Conservation (phyloP, 37 sponge, comb jelly and placozoan species). For the Axinella damicornis region DNA sequence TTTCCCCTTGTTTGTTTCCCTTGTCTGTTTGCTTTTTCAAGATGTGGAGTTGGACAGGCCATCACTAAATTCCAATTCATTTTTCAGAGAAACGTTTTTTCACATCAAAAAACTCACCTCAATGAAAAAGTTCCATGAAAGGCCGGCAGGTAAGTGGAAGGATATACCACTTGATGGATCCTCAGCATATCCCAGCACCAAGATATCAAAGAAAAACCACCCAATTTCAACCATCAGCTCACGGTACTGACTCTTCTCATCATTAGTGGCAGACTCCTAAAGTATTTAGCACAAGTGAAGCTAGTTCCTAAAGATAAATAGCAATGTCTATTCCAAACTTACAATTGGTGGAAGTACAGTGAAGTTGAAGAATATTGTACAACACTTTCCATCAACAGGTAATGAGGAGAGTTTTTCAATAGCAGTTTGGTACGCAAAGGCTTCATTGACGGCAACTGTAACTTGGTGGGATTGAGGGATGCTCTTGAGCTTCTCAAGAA, state of each 20-base stretch:
- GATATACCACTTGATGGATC: constrained; percentile 76
- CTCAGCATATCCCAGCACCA: constrained; percentile 87
- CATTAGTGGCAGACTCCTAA: constrained; percentile 58
- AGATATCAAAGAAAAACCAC: constrained; percentile 91
- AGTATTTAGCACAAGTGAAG: too few relatives aligned
- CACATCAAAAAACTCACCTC: constrained; percentile 50
- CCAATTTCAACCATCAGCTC: constrained; percentile 76
- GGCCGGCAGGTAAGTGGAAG: constrained; percentile 73
- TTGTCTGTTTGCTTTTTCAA: too few relatives aligned
- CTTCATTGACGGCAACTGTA: constrained; percentile 88
- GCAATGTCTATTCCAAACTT: neutral
- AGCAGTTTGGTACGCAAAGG: constrained; percentile 72
- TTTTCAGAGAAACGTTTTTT: too few relatives aligned
- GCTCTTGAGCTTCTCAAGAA: constrained; percentile 56
- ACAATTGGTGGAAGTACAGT: constrained; percentile 79
- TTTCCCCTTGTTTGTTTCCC: too few relatives aligned
- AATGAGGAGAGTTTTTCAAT: constrained; percentile 76
- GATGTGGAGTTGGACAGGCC: too few relatives aligned
- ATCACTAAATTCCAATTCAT: too few relatives aligned
- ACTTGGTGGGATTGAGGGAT: neutral
- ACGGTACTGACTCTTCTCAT: constrained; percentile 37
- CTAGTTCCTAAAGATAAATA: too few relatives aligned
- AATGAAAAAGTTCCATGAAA: constrained; percentile 77
- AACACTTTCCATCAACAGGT: constrained; percentile 22
- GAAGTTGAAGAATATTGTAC: constrained; percentile 89